These are phyloP conservation scores for Falco rusticolus DNA, from an alignment of 2,797 vertebrate genomes.

Conservation along the genomic window DNA sequence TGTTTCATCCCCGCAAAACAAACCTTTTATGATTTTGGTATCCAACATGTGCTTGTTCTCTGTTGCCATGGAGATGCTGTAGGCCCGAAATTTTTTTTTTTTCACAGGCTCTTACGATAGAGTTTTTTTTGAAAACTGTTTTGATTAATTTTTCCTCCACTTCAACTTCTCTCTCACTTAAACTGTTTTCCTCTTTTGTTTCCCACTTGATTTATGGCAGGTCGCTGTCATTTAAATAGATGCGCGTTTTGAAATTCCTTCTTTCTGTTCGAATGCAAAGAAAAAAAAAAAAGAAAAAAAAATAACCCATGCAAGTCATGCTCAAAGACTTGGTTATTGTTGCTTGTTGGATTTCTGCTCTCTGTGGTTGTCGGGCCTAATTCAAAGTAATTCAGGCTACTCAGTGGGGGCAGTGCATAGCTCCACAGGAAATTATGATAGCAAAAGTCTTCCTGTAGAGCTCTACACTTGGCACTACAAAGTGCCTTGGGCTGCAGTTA, in stretches of 20 bases:
- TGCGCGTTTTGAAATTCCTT: constrained; percentile 78
- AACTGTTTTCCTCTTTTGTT: constrained; percentile 79
- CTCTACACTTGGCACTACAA: constrained; percentile 96
- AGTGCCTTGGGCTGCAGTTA: constrained; percentile 90
- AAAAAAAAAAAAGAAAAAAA: constrained; percentile 43
- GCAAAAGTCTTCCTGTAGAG: constrained; percentile 99
- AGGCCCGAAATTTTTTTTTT: constrained; percentile 73
- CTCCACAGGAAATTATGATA: constrained; percentile 99
- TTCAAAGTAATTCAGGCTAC: constrained; percentile 95
- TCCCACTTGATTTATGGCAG: constrained; percentile 82
- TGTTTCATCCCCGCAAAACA: constrained; percentile 67
- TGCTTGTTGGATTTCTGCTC: constrained; percentile 93
- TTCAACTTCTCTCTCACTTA: constrained; percentile 76
- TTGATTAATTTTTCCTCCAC: constrained; percentile 79
- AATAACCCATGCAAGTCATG: constrained; percentile 86
- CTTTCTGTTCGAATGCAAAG: constrained; percentile 81
- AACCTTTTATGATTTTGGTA: constrained; percentile 78
- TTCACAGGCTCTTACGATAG: constrained; percentile 76
- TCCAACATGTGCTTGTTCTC: constrained; percentile 71
- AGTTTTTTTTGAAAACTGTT: constrained; percentile 80
- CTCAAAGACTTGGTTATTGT: constrained; percentile 98
- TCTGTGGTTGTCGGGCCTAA: constrained; percentile 99
- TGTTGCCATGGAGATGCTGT: constrained; percentile 80
- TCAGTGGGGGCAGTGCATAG: constrained; percentile 87
- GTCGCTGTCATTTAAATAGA: constrained; percentile 82